A percentile compares a stretch with the other conserved stretches of the same genome.
Evolutionary conservation across 2,113 vertebrate genomes (phyloP).

Genomic region (Eclectus roratus): DNA sequence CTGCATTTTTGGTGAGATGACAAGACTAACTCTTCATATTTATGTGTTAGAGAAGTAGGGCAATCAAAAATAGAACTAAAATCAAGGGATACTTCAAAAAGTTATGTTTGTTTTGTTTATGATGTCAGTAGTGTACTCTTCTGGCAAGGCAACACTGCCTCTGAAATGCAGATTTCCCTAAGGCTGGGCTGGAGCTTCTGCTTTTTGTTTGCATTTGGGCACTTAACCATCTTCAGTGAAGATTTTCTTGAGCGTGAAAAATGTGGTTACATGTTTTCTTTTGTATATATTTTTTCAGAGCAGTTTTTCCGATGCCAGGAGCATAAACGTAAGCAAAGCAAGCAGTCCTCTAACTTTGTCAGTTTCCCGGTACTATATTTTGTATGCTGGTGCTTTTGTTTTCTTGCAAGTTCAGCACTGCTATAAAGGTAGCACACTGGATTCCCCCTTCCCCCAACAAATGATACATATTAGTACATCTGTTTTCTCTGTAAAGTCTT

Average conservation of each 20-base stretch:
- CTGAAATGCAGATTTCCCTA: neutral
- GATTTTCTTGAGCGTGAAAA: neutral
- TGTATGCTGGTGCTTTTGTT: neutral
- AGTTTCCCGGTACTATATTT: neutral
- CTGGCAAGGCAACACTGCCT: neutral
- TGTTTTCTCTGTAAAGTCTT: slow-evolving; percentile 72
- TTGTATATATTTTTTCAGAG: neutral
- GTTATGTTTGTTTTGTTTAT: neutral
- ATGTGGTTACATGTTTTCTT: neutral
- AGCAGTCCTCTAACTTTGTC: neutral
- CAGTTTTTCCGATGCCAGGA: neutral
- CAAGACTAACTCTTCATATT: neutral
- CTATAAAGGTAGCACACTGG: slow-evolving; percentile 15
- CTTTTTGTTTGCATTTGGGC: neutral
- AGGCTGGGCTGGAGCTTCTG: neutral
- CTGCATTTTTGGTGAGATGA: neutral
- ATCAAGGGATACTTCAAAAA: neutral
- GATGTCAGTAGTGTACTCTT: neutral
- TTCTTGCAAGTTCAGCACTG: slow-evolving; percentile 24
- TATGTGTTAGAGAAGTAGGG: neutral
- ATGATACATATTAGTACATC: slow-evolving; percentile 61
- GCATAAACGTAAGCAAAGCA: slow-evolving; percentile 9
- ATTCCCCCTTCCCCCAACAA: slow-evolving; percentile 52
- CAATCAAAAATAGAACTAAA: neutral
- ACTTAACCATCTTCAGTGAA: neutral